Base-by-base conservation (phyloP, 35 echinoderm and acorn worm genomes). In the Amphiura filiformis region DNA sequence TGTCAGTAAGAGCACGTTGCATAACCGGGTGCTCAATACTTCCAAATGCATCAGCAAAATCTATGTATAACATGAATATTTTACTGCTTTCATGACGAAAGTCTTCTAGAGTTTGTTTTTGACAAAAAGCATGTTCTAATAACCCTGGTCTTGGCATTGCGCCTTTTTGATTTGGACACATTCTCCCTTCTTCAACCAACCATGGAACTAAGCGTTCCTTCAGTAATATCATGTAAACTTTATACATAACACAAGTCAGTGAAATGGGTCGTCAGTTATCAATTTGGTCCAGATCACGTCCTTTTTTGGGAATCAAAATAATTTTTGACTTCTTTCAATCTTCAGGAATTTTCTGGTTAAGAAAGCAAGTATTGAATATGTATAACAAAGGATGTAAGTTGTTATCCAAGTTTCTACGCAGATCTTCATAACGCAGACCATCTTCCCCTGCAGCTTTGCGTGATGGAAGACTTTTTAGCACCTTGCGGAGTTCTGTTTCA, bases 21-120 rank as follows among this genome's bases (percentile, higher is more conserved):
- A 70, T 70, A 23, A 70, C 61, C 1, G 61, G 26, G 61, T 70
- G 61, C 61, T 70, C 61, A 70, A 11, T 70, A 70, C 61, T 70
- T 15, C 61, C 61, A 70, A 70, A 70, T n/a, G 61, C 61, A 30
- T 70, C 61, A 23, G 61, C 61, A 70, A 70, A 70, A 70, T 70
- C 61, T 13, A 70, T 70, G 26, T 70, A 70, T 47, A 47, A 47
- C 17, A 47, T 4, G 41, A 47, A 47, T 47, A 47, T 47, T 47
- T 47, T 47, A 9, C 41, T 70, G 61, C 61, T 70, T 15, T 70
- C 26, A 30, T 70, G 61, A 1, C 61, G 61, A n/a, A 70, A 70
- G 28, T 70, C 61, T 70, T 70, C 61, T 23, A 70, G 28, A 30
- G 61, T 11, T 70, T 70, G 61, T 30, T 70, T 70, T n/a, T 70